phyloP scores from a whole-genome alignment of 2,888 invertebrate genomes.

The Tyria jacobaeae region DNA sequence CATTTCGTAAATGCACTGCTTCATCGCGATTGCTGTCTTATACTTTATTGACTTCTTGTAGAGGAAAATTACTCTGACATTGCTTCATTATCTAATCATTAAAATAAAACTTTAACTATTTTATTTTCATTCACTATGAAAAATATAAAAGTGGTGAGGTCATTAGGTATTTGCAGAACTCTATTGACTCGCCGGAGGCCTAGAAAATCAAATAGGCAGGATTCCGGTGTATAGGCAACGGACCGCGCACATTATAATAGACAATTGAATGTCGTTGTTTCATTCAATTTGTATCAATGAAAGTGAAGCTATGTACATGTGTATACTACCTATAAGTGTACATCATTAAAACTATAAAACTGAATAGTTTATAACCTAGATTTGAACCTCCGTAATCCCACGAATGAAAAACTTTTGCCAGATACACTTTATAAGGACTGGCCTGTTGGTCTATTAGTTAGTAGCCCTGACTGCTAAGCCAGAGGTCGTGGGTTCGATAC shows the following conservation, averaged over 20 bases:
- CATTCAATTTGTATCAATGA: slow-evolving; percentile 10
- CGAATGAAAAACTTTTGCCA: too few relatives aligned
- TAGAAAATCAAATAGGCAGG: slow-evolving; percentile 46
- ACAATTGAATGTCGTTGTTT: slow-evolving; percentile 22
- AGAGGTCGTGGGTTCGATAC: too few relatives aligned
- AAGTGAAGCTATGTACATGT: slow-evolving; percentile 3
- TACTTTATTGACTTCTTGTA: background rate
- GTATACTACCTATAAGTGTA: background rate
- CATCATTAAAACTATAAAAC: background rate
- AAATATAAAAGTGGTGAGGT: slow-evolving; percentile 16
- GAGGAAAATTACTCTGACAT: background rate
- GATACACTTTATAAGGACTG: too few relatives aligned
- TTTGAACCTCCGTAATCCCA: background rate
- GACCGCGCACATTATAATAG: slow-evolving; percentile 27
- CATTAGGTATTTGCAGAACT: slow-evolving; percentile 32
- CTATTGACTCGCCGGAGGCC: slow-evolving; percentile 35
- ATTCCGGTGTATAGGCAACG: slow-evolving; percentile 45
- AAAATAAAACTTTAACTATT: background rate
- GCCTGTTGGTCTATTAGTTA: too few relatives aligned
- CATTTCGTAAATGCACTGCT: background rate
- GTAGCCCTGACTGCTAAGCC: too few relatives aligned
- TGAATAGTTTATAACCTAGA: background rate
- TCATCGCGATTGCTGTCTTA: background rate
- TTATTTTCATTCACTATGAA: background rate
- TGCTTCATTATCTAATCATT: background rate